Base-by-base conservation (phyloP, 2,113 vertebrate species). In the Cyanoderma ruficeps region DNA sequence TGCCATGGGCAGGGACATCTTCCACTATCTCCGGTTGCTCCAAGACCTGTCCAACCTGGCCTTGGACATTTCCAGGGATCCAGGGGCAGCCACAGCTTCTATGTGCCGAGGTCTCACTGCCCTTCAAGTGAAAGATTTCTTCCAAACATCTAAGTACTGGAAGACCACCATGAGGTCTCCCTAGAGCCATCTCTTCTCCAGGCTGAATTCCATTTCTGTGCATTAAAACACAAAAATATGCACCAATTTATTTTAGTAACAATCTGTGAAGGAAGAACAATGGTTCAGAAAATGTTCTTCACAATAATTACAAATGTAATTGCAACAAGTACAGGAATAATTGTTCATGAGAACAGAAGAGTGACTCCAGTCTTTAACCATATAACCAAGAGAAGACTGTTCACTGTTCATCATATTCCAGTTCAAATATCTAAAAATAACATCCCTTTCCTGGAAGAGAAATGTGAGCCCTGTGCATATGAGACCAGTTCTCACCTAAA, bases 1-100 rank as follows among this genome's bases (percentile, higher is more conserved):
- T 75, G n/a, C 13, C 11, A 12, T 10, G 13, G 33, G 4, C 19
- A 59, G 23, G 10, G 52, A 52, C 19, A 20, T 1, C 10, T 74
- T 39, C 69, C 16, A 47, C 20, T 22, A 1, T 5, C 6, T 5
- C 53, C 60, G 3, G 7, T 0, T 25, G 4, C 14, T 75, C 61
- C 39, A 41, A 46, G 6, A 28, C 15, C 15, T 0, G 0, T 39
- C 14, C 69, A 53, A 0, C 24, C n/a, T 47, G 24, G 14, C 46
- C 14, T 41, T 15, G 20, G 24, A 7, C 46, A 60, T 6, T 68
- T 2, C 6, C 28, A 75, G n/a, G 13, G 24, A 22, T 41, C 59
- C 35, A 61, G 55, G 7, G 17, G 9, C 13, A 68, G 30, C 24
- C 20, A n/a, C 28, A 44, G 7, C 3, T 82, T 2, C 22, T 24